Conservation (phyloP, 2,113 vertebrate species). For the Suncus etruscus region DNA sequence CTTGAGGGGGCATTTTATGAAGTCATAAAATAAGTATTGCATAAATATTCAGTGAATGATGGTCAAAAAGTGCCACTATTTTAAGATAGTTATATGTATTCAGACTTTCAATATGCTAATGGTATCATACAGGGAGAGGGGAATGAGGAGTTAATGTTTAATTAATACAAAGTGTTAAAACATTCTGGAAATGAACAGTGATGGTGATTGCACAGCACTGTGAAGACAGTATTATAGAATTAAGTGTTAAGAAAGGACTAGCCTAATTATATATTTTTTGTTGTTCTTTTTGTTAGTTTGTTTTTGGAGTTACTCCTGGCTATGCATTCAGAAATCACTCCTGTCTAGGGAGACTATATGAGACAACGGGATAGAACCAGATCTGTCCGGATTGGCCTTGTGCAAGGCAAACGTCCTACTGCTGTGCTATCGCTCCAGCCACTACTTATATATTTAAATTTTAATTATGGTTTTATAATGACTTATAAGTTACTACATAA, state of each 20-base stretch:
- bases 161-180: neutral
- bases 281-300: too few relatives aligned
- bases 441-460: neutral
- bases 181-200: neutral
- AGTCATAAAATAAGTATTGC: neutral
- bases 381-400: too few relatives aligned
- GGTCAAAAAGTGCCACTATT: conserved; percentile 17
- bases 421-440: too few relatives aligned
- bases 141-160: neutral
- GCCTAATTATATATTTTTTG: neutral
- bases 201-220: neutral
- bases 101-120: conserved; percentile 19
- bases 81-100: neutral
- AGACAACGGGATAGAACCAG: too few relatives aligned
- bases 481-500: too few relatives aligned
- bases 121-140: neutral
- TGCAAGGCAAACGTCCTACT: too few relatives aligned
- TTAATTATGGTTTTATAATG: too few relatives aligned
- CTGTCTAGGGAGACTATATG: too few relatives aligned
- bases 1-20: neutral
- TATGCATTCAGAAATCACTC: too few relatives aligned
- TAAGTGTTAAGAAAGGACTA: neutral
- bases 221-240: neutral
- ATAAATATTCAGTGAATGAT: conserved; percentile 33
- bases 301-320: too few relatives aligned